Evolutionary conservation across 2,113 vertebrate genomes (phyloP).

Genomic region (Gopherus flavomarginatus): DNA sequence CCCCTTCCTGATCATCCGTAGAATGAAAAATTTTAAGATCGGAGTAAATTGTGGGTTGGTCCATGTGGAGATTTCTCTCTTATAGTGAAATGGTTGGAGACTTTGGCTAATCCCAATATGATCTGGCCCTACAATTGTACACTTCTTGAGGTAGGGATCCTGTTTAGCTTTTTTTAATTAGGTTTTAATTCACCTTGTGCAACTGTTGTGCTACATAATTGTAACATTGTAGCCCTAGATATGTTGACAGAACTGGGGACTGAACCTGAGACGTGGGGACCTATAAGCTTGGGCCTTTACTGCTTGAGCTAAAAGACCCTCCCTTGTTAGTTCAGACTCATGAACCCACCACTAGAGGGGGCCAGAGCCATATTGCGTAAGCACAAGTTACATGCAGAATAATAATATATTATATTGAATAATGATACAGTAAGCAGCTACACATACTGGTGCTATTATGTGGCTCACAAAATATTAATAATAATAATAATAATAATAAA

Average conservation of each 20-base stretch:
- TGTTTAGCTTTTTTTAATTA: neutral
- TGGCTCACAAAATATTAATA: neutral
- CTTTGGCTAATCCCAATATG: neutral
- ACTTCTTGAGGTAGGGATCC: neutral
- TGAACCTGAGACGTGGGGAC: neutral
- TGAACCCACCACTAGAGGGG: neutral
- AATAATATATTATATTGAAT: neutral
- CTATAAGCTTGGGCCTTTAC: neutral
- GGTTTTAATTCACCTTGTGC: neutral
- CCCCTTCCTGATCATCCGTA: neutral
- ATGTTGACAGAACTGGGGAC: too few relatives aligned
- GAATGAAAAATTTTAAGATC: neutral
- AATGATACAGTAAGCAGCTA: neutral
- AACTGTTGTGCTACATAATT: neutral
- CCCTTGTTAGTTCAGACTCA: neutral
- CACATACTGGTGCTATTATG: neutral
- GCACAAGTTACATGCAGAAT: neutral
- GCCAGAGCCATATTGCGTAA: neutral
- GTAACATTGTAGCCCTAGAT: neutral
- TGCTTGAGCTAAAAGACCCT: neutral
- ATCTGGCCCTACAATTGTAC: neutral
- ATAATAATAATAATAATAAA: neutral
- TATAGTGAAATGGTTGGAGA: neutral
- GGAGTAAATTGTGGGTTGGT: neutral
- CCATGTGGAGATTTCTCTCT: neutral